Conservation (phyloP, 2,113 vertebrate species). For the Mormyrus iriodes region DNA sequence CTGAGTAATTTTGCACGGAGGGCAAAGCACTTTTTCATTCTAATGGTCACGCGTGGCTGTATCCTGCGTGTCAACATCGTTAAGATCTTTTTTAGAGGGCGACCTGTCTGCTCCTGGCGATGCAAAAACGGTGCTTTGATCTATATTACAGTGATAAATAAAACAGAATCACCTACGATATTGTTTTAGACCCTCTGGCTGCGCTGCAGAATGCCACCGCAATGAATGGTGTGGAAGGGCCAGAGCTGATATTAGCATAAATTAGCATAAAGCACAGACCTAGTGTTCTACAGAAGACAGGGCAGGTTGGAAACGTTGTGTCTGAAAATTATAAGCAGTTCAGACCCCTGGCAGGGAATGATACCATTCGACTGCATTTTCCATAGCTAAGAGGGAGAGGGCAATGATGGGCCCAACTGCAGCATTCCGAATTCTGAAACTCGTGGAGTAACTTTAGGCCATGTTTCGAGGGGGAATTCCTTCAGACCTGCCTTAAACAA, state of each 20-base stretch:
- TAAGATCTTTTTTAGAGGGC: slow-evolving; percentile 18
- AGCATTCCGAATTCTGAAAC: background rate
- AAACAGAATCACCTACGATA: slow-evolving; percentile 25
- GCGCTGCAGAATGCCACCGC: background rate
- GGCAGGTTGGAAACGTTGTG: background rate
- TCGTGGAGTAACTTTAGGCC: background rate
- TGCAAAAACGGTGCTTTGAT: slow-evolving; percentile 14
- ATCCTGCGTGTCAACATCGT: slow-evolving; percentile 21
- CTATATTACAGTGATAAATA: slow-evolving; percentile 41
- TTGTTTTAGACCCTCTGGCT: slow-evolving; percentile 26
- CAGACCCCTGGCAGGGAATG: background rate
- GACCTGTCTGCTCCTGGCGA: slow-evolving; percentile 12
- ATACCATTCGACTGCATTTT: background rate
- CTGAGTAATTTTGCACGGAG: background rate
- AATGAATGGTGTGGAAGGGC: background rate
- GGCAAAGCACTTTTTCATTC: background rate
- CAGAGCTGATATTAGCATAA: background rate
- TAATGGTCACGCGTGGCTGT: background rate
- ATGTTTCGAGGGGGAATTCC: background rate
- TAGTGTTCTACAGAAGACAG: background rate
- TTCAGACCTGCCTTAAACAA: background rate
- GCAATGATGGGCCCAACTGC: background rate
- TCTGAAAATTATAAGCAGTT: background rate
- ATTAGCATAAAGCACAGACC: background rate
- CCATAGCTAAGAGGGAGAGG: background rate